Evolutionary conservation across 2,797 vertebrate species (phyloP), one percentile per base, ranked within the genome.

Genomic region (Myotis planiceps): DNA sequence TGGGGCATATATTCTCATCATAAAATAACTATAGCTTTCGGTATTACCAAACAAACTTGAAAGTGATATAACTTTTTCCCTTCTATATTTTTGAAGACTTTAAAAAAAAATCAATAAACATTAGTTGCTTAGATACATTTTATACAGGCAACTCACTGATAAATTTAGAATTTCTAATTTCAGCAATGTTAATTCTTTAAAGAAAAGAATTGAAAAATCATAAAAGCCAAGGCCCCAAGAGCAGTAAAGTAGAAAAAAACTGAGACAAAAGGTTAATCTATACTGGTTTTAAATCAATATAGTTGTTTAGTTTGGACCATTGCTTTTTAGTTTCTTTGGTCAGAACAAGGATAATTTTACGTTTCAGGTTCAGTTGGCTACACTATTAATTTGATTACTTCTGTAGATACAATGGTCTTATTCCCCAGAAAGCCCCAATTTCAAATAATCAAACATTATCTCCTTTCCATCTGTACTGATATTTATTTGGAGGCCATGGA

Each of bases 111-210:
- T 39, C 42, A 93, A 49, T 83, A 55, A 47, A 65, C 13, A 74
- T 68, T 92, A 92, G 47, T 39, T 71, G 14, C 27, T 94, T 92
- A 79, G 14, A 63, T 2, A 83, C 6, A 81, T 84, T 92, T 96
- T 93, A 83, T 60, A 76, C 29, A 89, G 69, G 80, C 96, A 93
- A 79, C 32, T 79, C 27, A 51, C n/a, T 84, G 60, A 60, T 90
- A 93, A 69, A 82, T 79, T 96, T 76, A 47, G n/a, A 72, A 89
- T 89, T 25, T 66, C 34, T 85, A 78, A 90, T 95, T 90, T 92
- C 5, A 94, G 74, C 2, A 92, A 65, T 76, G 68, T 76, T 81
- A 80, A 82, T 79, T 88, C 23, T 80, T 95, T 85, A 58, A 94
- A 88, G 29, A 78, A 79, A 68, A 84, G 71, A 91, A 60, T 0